A percentile compares a stretch with the other conserved stretches of the same genome.
phyloP scores from a whole-genome alignment of 2,888 invertebrate genomes.

The Phyllotreta striolata region DNA sequence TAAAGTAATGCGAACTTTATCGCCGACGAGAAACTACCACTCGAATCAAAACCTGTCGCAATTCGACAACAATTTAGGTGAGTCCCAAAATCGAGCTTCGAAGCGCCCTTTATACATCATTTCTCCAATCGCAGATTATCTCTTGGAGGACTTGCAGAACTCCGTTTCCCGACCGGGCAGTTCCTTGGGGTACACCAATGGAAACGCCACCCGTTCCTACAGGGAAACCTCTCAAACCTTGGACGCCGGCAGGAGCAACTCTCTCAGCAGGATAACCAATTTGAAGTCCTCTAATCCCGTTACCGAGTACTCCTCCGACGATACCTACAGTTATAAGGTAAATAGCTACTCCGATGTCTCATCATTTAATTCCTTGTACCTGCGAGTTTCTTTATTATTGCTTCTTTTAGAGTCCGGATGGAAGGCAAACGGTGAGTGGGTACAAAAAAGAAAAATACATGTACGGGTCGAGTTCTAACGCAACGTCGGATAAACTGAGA shows the following conservation, averaged over 20 bases:
- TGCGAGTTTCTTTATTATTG: conserved; percentile 17
- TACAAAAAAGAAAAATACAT: conserved; percentile 59
- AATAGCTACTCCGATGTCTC: background rate
- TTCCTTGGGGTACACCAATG: conserved; percentile 51
- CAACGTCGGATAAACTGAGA: conserved; percentile 54
- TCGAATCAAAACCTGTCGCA: conserved; percentile 57
- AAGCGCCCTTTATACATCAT: background rate
- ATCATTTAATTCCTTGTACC: too few relatives aligned
- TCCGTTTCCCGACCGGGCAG: conserved; percentile 59
- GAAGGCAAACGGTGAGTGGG: conserved; percentile 55
- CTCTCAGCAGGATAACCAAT: conserved; percentile 54
- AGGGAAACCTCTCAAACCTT: conserved; percentile 49
- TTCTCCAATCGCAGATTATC: conserved; percentile 52
- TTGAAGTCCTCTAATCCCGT: conserved; percentile 57
- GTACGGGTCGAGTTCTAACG: conserved; percentile 52
- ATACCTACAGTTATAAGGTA: conserved; percentile 58
- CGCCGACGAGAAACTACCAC: conserved; percentile 53
- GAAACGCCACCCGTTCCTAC: conserved; percentile 47
- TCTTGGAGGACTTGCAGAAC: conserved; percentile 60
- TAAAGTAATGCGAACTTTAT: conserved; percentile 55
- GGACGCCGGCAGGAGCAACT: conserved; percentile 51
- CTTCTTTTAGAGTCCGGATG: conserved; percentile 58
- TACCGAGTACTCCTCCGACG: conserved; percentile 59
- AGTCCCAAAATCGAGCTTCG: background rate
- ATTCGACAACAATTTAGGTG: conserved; percentile 61